phyloP scores from a whole-genome alignment of 2,888 invertebrate species.

The Cerastis leucographa region DNA sequence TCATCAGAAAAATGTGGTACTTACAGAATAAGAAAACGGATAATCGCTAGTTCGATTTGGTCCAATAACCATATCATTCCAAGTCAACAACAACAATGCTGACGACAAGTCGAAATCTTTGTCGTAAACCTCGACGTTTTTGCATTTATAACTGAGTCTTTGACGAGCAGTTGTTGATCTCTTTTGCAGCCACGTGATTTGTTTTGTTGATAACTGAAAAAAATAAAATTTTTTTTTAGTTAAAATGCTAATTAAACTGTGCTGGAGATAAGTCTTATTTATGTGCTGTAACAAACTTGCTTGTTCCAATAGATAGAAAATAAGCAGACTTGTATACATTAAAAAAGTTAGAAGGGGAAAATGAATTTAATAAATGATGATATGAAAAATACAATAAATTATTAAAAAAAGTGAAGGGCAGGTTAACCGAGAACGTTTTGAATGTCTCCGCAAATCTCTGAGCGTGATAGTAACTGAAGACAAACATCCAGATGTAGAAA shows the following conservation, averaged over 20 bases:
- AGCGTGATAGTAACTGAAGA: too few relatives aligned
- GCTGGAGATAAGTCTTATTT: not conserved
- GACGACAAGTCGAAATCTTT: not conserved
- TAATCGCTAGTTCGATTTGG: conserved; percentile 5
- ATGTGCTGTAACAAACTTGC: too few relatives aligned
- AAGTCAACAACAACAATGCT: conserved; percentile 3
- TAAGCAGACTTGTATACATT: too few relatives aligned
- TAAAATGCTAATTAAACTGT: not conserved
- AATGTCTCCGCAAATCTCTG: too few relatives aligned
- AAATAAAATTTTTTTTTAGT: not conserved
- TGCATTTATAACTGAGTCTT: not conserved
- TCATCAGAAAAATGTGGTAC: not conserved
- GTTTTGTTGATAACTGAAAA: conserved; percentile 11
- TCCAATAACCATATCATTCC: conserved; percentile 20
- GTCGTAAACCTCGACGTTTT: not conserved
- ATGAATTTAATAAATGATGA: too few relatives aligned
- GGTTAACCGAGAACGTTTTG: too few relatives aligned
- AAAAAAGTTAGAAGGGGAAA: too few relatives aligned
- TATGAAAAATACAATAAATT: too few relatives aligned
- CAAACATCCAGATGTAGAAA: too few relatives aligned
- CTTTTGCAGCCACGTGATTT: conserved; percentile 16
- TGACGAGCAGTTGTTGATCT: conserved; percentile 3
- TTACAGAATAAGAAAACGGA: conserved; percentile 7
- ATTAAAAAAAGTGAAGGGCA: too few relatives aligned
- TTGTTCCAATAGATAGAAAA: too few relatives aligned